Evolutionary conservation across 2,888 invertebrate species (phyloP).

Genomic region (Sphaeridia pumilis): DNA sequence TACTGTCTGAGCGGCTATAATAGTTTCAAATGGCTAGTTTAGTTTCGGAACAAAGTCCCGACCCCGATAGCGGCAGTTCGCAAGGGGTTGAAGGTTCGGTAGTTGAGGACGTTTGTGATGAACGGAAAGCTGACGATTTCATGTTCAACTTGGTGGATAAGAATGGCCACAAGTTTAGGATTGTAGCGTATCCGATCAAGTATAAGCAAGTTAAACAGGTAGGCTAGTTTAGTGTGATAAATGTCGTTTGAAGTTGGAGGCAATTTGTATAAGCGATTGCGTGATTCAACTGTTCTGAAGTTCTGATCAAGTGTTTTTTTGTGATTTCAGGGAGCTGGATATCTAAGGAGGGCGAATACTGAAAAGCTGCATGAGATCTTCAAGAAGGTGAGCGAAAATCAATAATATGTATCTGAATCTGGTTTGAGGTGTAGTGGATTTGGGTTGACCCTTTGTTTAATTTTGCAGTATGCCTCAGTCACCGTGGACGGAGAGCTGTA

Average conservation of each 20-base stretch:
- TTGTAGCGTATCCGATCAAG: background rate
- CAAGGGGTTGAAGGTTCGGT: background rate
- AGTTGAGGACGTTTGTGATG: background rate
- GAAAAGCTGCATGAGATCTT: conserved; percentile 80
- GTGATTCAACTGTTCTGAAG: too few relatives aligned
- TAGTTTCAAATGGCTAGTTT: too few relatives aligned
- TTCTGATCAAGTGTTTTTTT: too few relatives aligned
- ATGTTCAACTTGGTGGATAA: background rate
- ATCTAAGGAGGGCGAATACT: conserved; percentile 77
- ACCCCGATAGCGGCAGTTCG: too few relatives aligned
- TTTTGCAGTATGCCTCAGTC: conserved; percentile 64
- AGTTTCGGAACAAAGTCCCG: too few relatives aligned
- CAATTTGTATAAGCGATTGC: background rate
- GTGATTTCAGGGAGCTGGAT: conserved; percentile 63
- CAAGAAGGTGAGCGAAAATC: conserved; percentile 47
- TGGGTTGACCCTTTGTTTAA: background rate
- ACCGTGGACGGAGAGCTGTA: conserved; percentile 75
- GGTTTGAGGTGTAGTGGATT: background rate
- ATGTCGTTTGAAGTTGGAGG: background rate
- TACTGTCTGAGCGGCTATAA: too few relatives aligned
- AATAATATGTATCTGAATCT: background rate
- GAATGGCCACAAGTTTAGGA: background rate
- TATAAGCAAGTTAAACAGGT: background rate
- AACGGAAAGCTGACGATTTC: background rate
- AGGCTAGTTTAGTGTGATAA: background rate